Evolutionary conservation across 2,113 vertebrate genomes (phyloP).

Genomic region (Symphodus melops): DNA sequence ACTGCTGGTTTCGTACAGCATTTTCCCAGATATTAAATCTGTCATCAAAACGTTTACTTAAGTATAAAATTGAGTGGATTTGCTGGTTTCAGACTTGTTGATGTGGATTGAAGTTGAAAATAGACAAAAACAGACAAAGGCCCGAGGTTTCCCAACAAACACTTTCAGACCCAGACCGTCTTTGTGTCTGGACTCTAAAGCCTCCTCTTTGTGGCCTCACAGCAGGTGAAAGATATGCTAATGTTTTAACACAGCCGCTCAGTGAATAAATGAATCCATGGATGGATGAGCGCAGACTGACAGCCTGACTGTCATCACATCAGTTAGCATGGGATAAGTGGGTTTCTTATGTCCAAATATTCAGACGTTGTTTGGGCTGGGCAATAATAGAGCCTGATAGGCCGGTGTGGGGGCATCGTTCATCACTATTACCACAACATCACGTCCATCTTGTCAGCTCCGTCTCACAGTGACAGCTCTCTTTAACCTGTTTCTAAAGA

Average conservation of each 20-base stretch:
- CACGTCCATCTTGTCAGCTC: constrained; percentile 23
- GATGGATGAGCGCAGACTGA: constrained; percentile 56
- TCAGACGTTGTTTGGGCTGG: constrained; percentile 25
- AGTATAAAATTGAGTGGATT: background rate
- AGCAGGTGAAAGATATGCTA: constrained; percentile 49
- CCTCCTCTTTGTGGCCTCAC: constrained; percentile 41
- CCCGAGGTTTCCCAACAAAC: constrained; percentile 1
- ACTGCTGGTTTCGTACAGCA: no score
- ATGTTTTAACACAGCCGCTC: constrained; percentile 53
- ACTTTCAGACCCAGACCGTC: constrained; percentile 1
- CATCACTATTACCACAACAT: constrained; percentile 57
- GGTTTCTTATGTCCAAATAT: constrained; percentile 35
- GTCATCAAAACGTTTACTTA: background rate
- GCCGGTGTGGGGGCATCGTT: constrained; percentile 49
- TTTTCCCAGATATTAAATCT: no score
- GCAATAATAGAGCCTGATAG: constrained; percentile 47
- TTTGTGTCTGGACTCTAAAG: constrained; percentile 32
- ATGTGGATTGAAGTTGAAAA: background rate
- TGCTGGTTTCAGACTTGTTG: background rate
- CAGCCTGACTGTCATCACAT: constrained; percentile 59
- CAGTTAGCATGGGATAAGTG: constrained; percentile 56
- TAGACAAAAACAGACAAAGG: background rate
- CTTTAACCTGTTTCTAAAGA: constrained; percentile 63
- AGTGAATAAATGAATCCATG: constrained; percentile 60
- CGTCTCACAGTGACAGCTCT: constrained; percentile 55